These are phyloP conservation scores for Drosophila meridiana DNA, from an alignment of 2,888 invertebrate species.

Conservation along the genomic window DNA sequence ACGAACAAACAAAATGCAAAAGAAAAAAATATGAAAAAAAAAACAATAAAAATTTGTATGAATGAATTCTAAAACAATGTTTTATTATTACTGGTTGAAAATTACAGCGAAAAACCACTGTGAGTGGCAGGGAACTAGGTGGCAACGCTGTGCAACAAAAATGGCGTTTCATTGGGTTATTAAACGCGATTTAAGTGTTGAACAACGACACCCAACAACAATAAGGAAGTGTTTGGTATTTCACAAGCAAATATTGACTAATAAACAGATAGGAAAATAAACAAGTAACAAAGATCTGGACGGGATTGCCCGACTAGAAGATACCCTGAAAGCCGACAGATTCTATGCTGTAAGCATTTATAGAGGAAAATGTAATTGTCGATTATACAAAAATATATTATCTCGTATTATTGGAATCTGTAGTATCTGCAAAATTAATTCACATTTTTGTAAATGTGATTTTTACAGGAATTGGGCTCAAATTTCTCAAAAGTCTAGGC, in stretches of 20 bases:
- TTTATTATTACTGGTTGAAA: constrained; percentile 49
- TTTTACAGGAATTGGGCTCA: too few relatives aligned
- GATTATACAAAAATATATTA: too few relatives aligned
- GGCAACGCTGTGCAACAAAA: constrained; percentile 11
- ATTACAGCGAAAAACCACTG: neutral
- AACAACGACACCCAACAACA: constrained; percentile 5
- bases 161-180: neutral
- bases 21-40: constrained; percentile 75
- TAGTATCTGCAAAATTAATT: too few relatives aligned
- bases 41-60: constrained; percentile 83
- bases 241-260: constrained; percentile 1
- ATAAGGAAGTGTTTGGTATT: constrained; percentile 34
- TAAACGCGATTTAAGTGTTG: constrained; percentile 10
- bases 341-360: too few relatives aligned
- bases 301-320: neutral
- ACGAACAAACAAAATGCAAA: constrained; percentile 69
- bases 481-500: too few relatives aligned
- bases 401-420: too few relatives aligned
- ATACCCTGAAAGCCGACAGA: neutral
- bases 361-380: too few relatives aligned
- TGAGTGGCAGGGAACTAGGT: neutral
- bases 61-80: constrained; percentile 77
- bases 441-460: too few relatives aligned
- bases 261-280: neutral
- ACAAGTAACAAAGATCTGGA: neutral